Percentiles rank a stretch among this genome's conserved stretches.
These are phyloP conservation scores for Eulemur macaco DNA, from an alignment of 2,113 vertebrate species.

Conservation along the genomic window DNA sequence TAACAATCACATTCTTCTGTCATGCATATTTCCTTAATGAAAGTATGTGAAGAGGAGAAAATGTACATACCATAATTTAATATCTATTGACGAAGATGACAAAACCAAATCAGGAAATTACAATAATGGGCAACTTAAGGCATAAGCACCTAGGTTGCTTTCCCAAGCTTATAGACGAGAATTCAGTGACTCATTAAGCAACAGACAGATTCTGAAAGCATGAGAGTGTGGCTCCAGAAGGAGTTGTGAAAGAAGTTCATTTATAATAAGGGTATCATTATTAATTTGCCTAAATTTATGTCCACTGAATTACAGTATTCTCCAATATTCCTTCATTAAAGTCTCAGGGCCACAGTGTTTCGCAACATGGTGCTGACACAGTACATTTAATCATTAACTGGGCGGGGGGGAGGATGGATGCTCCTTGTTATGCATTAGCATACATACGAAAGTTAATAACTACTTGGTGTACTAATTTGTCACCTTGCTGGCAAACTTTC, in stretches of 20 bases:
- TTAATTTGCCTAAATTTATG: background rate
- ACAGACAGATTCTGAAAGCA: background rate
- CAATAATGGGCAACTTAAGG: background rate
- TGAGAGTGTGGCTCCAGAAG: background rate
- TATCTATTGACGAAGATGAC: background rate
- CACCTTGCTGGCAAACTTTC: background rate
- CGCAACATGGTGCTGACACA: background rate
- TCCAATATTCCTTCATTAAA: background rate
- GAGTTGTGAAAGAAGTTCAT: background rate
- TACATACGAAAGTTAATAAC: background rate
- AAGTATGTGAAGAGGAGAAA: background rate
- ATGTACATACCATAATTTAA: background rate
- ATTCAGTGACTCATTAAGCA: background rate
- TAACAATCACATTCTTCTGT: background rate
- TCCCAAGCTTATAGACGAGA: background rate
- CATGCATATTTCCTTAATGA: background rate
- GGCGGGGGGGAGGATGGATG: background rate
- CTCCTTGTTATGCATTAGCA: background rate
- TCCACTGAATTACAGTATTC: background rate
- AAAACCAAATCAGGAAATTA: background rate
- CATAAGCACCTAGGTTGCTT: background rate
- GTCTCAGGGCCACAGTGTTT: accelerated
- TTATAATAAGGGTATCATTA: background rate
- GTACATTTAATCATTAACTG: background rate
- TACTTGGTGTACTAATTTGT: background rate